phyloP scores from a whole-genome alignment of 2,888 invertebrate genomes.

The Tachina lurida region DNA sequence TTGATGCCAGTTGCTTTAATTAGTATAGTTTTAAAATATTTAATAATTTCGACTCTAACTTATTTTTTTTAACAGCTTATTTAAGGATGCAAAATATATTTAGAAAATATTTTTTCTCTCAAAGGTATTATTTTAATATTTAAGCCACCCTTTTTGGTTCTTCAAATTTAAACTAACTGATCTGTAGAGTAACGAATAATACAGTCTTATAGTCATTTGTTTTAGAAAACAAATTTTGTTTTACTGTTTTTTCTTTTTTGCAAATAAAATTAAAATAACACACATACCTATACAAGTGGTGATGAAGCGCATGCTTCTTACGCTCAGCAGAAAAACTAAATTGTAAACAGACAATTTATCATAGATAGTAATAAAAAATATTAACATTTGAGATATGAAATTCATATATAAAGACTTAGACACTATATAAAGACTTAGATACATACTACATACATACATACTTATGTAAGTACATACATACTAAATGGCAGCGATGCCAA shows the following conservation, averaged over 20 bases:
- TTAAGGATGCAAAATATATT: constrained; percentile 3
- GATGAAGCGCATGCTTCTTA: constrained; percentile 48
- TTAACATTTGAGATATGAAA: constrained; percentile 44
- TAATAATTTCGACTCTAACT: neutral
- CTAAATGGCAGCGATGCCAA: no score
- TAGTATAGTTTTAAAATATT: neutral
- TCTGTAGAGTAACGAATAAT: constrained; percentile 57
- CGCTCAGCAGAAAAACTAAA: constrained; percentile 36
- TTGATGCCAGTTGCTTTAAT: neutral
- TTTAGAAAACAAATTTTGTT: constrained; percentile 49
- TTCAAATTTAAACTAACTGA: constrained; percentile 72
- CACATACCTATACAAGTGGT: constrained; percentile 26
- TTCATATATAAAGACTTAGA: neutral
- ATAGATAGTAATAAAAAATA: constrained; percentile 49
- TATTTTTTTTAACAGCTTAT: constrained; percentile 16
- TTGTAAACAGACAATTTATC: constrained; percentile 54
- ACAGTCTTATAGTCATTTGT: constrained; percentile 66
- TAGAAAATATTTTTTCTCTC: neutral
- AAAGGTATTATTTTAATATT: constrained; percentile 4
- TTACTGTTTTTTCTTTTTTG: constrained; percentile 48
- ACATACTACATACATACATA: neutral
- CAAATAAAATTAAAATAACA: constrained; percentile 52
- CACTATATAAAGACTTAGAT: constrained; percentile 1
- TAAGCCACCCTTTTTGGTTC: constrained; percentile 55
- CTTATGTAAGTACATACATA: neutral